Evolutionary conservation across 2,113 vertebrate species (phyloP).

Genomic region (Rynchops niger): DNA sequence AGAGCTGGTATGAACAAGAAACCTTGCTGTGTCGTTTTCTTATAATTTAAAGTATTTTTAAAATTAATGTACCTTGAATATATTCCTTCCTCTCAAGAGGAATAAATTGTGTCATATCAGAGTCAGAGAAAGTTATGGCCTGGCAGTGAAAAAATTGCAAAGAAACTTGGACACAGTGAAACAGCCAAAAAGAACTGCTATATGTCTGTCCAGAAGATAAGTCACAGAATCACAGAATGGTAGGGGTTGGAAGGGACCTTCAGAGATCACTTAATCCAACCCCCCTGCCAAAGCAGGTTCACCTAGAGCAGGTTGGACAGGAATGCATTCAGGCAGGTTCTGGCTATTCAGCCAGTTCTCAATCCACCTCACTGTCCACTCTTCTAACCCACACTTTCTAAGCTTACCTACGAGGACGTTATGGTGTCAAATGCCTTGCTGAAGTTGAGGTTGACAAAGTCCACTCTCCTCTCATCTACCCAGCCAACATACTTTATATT

Average conservation of each 20-base stretch:
- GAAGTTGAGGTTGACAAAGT: not conserved
- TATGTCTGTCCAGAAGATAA: not conserved
- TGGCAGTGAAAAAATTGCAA: not conserved
- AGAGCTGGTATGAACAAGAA: not conserved
- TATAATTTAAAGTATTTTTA: not conserved
- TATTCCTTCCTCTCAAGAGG: not conserved
- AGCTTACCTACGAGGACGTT: not conserved
- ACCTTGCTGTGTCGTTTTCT: not conserved
- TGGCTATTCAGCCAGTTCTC: not conserved
- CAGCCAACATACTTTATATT: not conserved
- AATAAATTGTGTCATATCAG: not conserved
- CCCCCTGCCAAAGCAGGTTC: not conserved
- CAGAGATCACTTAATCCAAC: not conserved
- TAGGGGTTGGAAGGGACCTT: not conserved
- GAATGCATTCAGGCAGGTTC: not conserved
- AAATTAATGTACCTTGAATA: not conserved
- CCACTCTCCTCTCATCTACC: not conserved
- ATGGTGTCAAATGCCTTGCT: not conserved
- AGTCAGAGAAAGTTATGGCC: not conserved
- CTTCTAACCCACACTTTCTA: not conserved
- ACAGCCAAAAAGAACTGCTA: not conserved
- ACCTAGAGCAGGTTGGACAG: not conserved
- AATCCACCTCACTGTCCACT: not conserved
- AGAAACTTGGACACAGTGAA: not conserved
- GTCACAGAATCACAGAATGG: not conserved